Conservation (phyloP, 2,113 vertebrate species). For the Cyprinus carpio region DNA sequence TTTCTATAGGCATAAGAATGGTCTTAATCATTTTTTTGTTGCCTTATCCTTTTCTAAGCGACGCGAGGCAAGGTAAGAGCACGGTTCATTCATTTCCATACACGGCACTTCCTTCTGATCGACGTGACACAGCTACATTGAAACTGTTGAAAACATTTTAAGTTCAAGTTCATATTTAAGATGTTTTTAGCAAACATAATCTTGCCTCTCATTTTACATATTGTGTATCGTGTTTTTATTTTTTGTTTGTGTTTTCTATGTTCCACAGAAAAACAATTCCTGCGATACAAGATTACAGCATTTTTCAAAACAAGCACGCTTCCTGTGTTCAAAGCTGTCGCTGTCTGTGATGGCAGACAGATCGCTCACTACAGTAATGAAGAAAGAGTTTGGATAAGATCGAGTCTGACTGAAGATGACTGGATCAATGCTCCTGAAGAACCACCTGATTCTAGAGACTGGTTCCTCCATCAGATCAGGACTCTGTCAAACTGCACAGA, state of each 20-base stretch:
- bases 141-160: too few species aligned
- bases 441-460: background rate
- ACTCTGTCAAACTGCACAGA: background rate
- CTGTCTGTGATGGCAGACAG: background rate
- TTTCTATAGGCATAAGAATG: too few species aligned
- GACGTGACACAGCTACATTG: accelerated
- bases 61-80: too few species aligned
- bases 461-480: background rate
- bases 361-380: background rate
- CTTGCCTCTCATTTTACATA: background rate
- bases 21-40: too few species aligned
- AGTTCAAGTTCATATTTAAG: too few species aligned
- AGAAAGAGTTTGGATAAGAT: background rate
- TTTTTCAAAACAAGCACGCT: accelerated
- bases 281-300: background rate
- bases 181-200: too few species aligned
- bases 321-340: background rate
- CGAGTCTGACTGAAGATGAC: background rate
- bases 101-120: too few species aligned
- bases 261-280: background rate
- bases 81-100: too few species aligned
- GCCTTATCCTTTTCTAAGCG: too few species aligned
- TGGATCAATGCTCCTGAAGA: background rate
- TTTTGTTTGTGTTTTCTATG: background rate
- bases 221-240: background rate